phyloP scores from a whole-genome alignment of 2,797 vertebrate genomes.

The Oceanodroma leucorhoa region DNA sequence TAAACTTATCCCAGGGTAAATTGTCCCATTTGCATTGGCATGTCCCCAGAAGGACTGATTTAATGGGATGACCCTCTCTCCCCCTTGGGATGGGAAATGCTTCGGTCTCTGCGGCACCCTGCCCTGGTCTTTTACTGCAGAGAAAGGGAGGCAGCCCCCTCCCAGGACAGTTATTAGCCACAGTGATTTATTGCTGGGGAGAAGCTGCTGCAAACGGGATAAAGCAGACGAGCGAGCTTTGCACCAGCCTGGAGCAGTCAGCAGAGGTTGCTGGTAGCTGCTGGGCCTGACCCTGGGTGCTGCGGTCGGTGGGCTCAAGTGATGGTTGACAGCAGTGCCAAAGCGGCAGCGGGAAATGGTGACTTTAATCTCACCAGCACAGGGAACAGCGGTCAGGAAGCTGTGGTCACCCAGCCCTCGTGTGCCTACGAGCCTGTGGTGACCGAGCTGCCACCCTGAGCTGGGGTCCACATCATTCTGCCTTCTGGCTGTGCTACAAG shows the following conservation, averaged over 20 bases:
- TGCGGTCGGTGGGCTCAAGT: rapidly evolving
- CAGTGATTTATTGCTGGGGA: not conserved
- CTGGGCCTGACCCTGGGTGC: not conserved
- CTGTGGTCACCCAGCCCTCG: rapidly evolving
- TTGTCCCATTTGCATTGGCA: not conserved
- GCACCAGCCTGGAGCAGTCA: not conserved
- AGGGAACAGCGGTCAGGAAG: not conserved
- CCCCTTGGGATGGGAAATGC: not conserved
- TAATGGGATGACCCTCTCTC: not conserved
- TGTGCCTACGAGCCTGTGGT: rapidly evolving
- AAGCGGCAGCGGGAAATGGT: rapidly evolving
- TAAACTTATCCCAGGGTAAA: not conserved
- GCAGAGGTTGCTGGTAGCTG: not conserved
- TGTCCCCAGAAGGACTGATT: not conserved
- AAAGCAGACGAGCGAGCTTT: not conserved
- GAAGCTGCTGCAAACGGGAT: not conserved
- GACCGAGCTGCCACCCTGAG: not conserved
- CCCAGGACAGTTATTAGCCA: not conserved
- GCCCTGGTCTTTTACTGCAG: not conserved
- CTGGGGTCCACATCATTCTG: rapidly evolving
- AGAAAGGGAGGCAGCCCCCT: not conserved
- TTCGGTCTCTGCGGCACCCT: not conserved
- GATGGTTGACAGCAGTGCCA: rapidly evolving
- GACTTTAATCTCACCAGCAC: not conserved
- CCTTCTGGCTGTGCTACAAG: not conserved